Conservation (phyloP, 2,797 vertebrate species). For the Neostethus bicornis region DNA sequence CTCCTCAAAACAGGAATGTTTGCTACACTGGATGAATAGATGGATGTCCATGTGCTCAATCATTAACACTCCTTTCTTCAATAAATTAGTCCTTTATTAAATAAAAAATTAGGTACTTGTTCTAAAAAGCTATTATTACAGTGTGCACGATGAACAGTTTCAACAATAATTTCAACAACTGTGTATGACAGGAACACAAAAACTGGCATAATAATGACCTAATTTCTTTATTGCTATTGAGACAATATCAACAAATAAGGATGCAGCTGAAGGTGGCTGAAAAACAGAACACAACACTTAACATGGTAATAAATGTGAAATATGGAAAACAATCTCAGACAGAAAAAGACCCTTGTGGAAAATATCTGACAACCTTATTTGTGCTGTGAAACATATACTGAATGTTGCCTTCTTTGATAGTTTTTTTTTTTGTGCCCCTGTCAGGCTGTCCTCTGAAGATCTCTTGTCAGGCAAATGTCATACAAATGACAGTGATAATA, state of each 20-base stretch:
- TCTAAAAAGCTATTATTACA: conserved; percentile 21
- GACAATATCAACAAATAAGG: conserved; percentile 28
- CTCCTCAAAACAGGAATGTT: too few species aligned
- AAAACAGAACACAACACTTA: conserved; percentile 9
- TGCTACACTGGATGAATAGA: too few species aligned
- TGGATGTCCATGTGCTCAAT: too few species aligned
- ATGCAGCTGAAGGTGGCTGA: conserved; percentile 27
- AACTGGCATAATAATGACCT: conserved; percentile 32
- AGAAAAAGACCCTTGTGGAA: conserved; percentile 35
- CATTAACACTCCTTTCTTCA: too few species aligned
- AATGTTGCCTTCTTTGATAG: conserved; percentile 9
- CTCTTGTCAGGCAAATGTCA: conserved; percentile 68
- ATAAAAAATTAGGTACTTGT: not conserved
- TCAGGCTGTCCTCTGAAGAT: conserved; percentile 33
- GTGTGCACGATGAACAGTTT: conserved; percentile 14
- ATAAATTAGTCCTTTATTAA: too few species aligned
- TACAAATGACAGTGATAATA: conserved; percentile 65
- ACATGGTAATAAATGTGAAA: conserved; percentile 28
- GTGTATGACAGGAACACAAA: conserved; percentile 13
- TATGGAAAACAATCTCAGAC: conserved; percentile 31
- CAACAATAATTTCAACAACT: conserved; percentile 15
- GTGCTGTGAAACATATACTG: conserved; percentile 29
- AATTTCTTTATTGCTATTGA: conserved; percentile 32
- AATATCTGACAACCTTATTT: conserved; percentile 43
- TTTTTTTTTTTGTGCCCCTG: conserved; percentile 34